Base-by-base conservation (phyloP, 2,888 invertebrate species). In the Drosophila formosana region DNA sequence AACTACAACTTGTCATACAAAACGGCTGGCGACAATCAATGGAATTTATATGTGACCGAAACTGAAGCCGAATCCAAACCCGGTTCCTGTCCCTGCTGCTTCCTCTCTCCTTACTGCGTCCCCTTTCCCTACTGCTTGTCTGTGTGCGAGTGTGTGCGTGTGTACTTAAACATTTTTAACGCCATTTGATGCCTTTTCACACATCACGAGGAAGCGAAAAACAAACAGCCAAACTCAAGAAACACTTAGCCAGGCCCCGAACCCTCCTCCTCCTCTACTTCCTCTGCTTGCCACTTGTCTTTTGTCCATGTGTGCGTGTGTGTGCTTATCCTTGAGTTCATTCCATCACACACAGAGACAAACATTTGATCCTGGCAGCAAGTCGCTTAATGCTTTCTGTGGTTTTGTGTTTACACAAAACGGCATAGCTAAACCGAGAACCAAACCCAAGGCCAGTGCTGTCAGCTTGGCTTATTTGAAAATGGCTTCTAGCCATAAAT, bases 101-200 rank as follows among this genome's bases (percentile, higher is more conserved):
- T 18, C 18, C 18, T 2, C 18, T 18, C 18, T 2, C 18, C 18
- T 18, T 18, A 1, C 18, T n/a, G n/a, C n/a, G n/a, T 18, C 18
- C 18, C 18, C 18, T 18, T n/a, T 3, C 39, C 56, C 46, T 47
- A 55, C 11, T 56, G 18, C 30, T 32, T 18, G 18, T 43, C 18
- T 43, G 57, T n/a, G 47, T 50, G 60, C 63, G 63, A 32, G 53
- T 45, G n/a, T 75, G 65, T 52, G 58, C 52, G 57, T 65, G 46
- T 80, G 70, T 82, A 83, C 78, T 86, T 86, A 89, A 84, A 75
- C 75, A 81, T 85, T 88, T 88, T 86, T 88, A 88, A 86, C 86
- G 86, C 88, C 86, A 86, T 88, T 86, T 88, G 88, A 88, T 85
- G 86, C 86, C 86, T 88, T 86, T 86, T 86, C 82, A 86, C 86